Conservation (phyloP, 2,888 invertebrate species). For the Ceriagrion tenellum region DNA sequence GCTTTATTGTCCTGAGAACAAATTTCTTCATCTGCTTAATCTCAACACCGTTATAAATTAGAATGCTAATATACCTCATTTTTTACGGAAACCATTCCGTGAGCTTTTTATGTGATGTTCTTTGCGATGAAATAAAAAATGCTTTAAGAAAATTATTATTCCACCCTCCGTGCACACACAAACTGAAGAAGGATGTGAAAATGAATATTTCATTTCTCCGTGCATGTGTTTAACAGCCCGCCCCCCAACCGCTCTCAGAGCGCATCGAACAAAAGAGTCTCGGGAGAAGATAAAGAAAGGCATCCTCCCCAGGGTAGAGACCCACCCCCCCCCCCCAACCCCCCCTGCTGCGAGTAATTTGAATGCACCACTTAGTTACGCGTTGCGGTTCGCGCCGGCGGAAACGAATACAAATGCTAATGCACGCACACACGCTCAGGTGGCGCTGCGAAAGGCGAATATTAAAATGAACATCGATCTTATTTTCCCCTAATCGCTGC, state of each 20-base stretch:
- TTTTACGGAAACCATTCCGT: not conserved
- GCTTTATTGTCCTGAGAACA: not conserved
- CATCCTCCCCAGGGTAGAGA: not conserved
- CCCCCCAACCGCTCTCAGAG: not conserved
- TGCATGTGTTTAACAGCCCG: not conserved
- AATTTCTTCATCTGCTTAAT: not conserved
- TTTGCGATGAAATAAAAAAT: not conserved
- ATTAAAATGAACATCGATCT: conserved; percentile 22
- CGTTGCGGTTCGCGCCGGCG: not conserved
- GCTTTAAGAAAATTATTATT: not conserved
- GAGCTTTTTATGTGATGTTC: not conserved
- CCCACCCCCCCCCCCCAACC: not conserved
- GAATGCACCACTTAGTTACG: conserved; percentile 29
- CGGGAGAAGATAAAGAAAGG: not conserved
- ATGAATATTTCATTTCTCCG: conserved; percentile 8
- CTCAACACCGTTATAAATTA: not conserved
- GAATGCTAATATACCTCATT: not conserved
- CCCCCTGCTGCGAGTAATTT: not conserved
- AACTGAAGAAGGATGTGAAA: not conserved
- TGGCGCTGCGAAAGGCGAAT: not conserved
- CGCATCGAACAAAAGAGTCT: not conserved
- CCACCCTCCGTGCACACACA: not conserved
- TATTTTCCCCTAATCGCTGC: not conserved
- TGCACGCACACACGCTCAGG: not conserved
- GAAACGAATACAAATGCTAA: not conserved